Evolutionary conservation across 2,797 vertebrate genomes (phyloP).

Genomic region (Moxostoma hubbsi): DNA sequence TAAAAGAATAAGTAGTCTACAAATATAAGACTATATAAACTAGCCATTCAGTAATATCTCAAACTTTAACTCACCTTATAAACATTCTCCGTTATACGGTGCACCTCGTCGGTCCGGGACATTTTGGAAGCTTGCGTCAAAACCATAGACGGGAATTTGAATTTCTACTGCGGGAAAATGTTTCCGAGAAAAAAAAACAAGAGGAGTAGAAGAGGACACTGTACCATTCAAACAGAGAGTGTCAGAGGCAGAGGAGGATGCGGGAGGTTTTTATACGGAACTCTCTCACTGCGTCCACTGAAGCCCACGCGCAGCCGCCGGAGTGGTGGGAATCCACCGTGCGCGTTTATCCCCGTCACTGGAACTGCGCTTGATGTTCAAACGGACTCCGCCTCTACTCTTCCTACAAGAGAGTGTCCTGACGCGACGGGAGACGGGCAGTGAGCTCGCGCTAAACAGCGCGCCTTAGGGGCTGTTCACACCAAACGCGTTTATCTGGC

Average conservation of each 20-base stretch:
- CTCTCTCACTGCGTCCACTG: conserved; percentile 72
- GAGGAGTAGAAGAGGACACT: neutral
- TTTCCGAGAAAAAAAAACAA: conserved; percentile 44
- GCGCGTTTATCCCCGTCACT: conserved; percentile 54
- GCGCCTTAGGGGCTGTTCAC: no score
- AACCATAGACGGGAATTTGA: conserved; percentile 76
- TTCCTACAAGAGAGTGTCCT: conserved; percentile 7
- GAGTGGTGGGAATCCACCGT: conserved; percentile 59
- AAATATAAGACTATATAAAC: neutral
- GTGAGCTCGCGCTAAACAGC: neutral
- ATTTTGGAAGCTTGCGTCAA: conserved; percentile 79
- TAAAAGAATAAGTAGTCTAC: neutral
- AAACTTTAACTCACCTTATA: conserved; percentile 87
- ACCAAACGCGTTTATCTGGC: no score
- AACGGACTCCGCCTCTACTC: conserved; percentile 51
- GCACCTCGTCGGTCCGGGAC: conserved; percentile 96
- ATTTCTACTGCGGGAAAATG: conserved; percentile 38
- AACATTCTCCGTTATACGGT: conserved; percentile 95
- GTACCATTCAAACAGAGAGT: conserved; percentile 28
- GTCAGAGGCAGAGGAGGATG: conserved; percentile 58
- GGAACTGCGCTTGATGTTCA: conserved; percentile 44
- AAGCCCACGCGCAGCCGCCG: conserved; percentile 66
- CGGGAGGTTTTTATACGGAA: conserved; percentile 75
- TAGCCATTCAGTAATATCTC: neutral
- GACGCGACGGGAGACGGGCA: neutral